phyloP scores from a whole-genome alignment of 2,113 vertebrate genomes.

The Cercopithecus mona region DNA sequence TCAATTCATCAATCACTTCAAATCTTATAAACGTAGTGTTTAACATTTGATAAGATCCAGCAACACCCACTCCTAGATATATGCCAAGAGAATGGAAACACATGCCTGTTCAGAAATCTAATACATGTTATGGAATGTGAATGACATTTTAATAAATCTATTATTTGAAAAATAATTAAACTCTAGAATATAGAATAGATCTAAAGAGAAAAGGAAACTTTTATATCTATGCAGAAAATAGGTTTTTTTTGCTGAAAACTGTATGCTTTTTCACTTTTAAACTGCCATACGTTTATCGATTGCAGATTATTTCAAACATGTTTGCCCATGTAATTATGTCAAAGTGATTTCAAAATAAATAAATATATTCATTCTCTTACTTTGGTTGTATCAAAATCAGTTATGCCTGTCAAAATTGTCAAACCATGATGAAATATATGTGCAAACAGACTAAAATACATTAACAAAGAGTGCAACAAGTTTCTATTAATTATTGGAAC shows the following conservation, averaged over 20 bases:
- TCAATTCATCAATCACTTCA: too few relatives aligned
- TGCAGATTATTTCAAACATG: neutral
- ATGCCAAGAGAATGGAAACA: neutral
- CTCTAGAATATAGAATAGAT: neutral
- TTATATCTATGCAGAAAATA: neutral
- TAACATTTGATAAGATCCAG: neutral
- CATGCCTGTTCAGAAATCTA: too few relatives aligned
- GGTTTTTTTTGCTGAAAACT: neutral
- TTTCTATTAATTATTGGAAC: neutral
- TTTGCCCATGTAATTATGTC: neutral
- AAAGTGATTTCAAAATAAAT: neutral
- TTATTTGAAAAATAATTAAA: neutral
- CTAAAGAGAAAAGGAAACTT: neutral
- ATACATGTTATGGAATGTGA: neutral
- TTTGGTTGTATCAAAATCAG: neutral
- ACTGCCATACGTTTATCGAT: neutral
- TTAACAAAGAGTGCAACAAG: neutral
- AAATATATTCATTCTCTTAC: neutral
- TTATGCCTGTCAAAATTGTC: neutral
- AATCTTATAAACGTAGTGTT: too few relatives aligned
- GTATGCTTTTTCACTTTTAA: neutral
- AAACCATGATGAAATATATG: neutral
- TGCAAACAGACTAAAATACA: neutral
- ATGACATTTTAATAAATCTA: neutral
- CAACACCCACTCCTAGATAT: neutral